Percentiles rank a stretch among this genome's conserved stretches.
phyloP scores from a whole-genome alignment of 2,113 vertebrate genomes.

The Porphyrio hochstetteri region DNA sequence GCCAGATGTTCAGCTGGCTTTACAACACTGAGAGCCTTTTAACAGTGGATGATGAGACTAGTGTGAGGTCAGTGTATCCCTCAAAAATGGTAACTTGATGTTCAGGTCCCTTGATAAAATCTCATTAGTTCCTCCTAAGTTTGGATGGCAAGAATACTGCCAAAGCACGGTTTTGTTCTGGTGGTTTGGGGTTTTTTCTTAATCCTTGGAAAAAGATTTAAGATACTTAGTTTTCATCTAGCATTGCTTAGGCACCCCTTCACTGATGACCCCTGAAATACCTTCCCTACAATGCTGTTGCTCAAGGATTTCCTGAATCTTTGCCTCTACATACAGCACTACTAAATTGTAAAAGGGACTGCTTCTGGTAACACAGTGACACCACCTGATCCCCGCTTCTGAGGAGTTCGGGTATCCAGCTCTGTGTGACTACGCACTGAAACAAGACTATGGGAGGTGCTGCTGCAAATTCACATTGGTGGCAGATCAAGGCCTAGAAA shows the following conservation, averaged over 20 bases:
- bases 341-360: neutral
- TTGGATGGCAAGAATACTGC: neutral
- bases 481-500: neutral
- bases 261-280: neutral
- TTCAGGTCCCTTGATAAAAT: neutral
- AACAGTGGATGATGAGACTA: neutral
- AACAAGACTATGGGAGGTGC: neutral
- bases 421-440: neutral
- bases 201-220: neutral
- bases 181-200: neutral
- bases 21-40: neutral
- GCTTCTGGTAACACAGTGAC: neutral
- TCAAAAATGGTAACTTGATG: neutral
- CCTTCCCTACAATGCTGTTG: neutral
- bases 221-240: neutral
- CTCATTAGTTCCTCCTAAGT: neutral
- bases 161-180: neutral
- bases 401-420: neutral
- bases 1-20: neutral
- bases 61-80: neutral
- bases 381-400: no score
- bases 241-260: neutral
- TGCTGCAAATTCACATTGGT: neutral
- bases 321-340: neutral
- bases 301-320: neutral